Evolutionary conservation across 2,113 vertebrate species (phyloP), one percentile per base, ranked within the genome.

Genomic region (Vidua chalybeata): DNA sequence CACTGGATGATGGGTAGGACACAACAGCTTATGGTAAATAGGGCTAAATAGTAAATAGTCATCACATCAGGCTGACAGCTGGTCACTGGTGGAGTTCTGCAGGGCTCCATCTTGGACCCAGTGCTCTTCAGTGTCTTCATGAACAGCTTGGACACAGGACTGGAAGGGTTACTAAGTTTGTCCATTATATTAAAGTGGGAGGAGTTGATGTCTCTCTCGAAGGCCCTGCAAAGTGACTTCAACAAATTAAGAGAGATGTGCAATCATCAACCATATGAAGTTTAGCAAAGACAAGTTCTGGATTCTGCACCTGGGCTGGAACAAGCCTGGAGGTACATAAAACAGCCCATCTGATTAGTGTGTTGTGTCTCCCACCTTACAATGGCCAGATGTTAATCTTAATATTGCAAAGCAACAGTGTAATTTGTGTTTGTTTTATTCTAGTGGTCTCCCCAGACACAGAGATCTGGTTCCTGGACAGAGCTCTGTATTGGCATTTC

Each of bases 401-500:
- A 24, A 1, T 27, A 23, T 13, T 74, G 17, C 13, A 84, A 10
- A 93, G 21, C 61, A 90, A 10, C 15, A 56, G 27, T 64, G 12
- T 74, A 21, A 64, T 71, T 72, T 92, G 22, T 56, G 13, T 37
- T 80, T 92, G 11, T 71, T 80, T 87, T 81, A 9, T 95, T 89
- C 45, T 96, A 99, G 99, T 98, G 72, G 96, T 98, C 55, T 98
- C 98, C 19, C 95, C 98, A 71, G 98, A 98, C 71, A 98, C 98
- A 84, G 99, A 99, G 92, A 98, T 99, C 85, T 99, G 99, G 99
- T 99, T 99, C 94, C 98, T 99, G 92, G 99, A 99, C 97, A 98
- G 98, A 86, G 99, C 99, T 2, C 97, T 99, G 27, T 99, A 98
- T 90, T 99, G 99, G 99, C 99, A 99, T 96, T 99, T 99, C 93